Conservation (phyloP, 2,113 vertebrate species). For the Piaya cayana region DNA sequence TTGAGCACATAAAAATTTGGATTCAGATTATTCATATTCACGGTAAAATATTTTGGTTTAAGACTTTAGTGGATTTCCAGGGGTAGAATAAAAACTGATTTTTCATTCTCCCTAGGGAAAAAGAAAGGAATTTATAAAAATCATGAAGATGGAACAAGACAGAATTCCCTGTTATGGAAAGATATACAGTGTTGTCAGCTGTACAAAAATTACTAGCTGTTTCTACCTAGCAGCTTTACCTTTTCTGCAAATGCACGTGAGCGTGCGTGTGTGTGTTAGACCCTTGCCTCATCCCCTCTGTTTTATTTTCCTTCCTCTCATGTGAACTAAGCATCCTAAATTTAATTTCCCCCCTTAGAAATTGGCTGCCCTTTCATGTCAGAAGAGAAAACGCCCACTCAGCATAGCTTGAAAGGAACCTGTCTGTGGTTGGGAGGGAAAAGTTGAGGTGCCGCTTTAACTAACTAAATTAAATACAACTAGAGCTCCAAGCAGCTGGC, state of each 20-base stretch:
- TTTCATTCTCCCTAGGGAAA: not conserved
- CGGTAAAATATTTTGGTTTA: conserved; percentile 5
- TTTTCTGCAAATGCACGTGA: not conserved
- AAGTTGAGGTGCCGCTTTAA: conserved; percentile 28
- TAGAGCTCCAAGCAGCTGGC: conserved; percentile 54
- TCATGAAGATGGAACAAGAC: not conserved
- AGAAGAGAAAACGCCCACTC: conserved; percentile 62
- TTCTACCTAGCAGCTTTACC: not conserved
- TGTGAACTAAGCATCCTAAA: conserved; percentile 54
- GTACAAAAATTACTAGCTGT: not conserved
- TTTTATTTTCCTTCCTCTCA: conserved; percentile 5
- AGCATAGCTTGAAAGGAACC: conserved; percentile 59
- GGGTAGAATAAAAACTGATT: not conserved
- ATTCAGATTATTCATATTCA: not conserved
- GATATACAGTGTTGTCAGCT: not conserved
- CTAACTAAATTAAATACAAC: conserved; percentile 67
- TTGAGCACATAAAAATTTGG: not conserved
- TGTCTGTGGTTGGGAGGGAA: conserved; percentile 37
- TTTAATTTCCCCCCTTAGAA: conserved; percentile 61
- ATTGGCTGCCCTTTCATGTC: conserved; percentile 69
- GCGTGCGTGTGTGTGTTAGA: not conserved
- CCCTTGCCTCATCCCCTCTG: not conserved
- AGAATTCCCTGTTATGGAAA: not conserved
- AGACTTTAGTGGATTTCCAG: not conserved
- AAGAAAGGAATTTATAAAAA: not conserved